These are phyloP conservation scores for Indicator maculatus DNA, from an alignment of 2,113 vertebrate species.

Conservation along the genomic window DNA sequence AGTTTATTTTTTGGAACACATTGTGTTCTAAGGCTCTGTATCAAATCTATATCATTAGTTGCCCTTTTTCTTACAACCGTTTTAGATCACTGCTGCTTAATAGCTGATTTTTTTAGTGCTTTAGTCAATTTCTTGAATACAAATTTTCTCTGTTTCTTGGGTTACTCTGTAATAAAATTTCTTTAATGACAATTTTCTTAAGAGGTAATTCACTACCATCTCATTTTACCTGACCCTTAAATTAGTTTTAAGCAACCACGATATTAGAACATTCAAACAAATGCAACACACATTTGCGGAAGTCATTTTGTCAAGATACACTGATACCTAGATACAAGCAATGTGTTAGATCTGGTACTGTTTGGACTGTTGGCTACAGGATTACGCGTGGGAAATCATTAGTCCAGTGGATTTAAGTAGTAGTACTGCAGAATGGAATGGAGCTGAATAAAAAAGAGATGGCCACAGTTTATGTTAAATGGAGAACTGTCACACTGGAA, in stretches of 20 bases:
- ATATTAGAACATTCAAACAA: not conserved
- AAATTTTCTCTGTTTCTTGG: not conserved
- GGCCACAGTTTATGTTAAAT: not conserved
- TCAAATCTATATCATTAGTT: not conserved
- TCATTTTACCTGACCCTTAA: constrained; percentile 45
- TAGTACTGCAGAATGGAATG: not conserved
- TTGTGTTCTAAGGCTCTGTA: not conserved
- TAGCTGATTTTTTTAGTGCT: not conserved
- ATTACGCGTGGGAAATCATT: not conserved
- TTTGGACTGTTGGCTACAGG: not conserved
- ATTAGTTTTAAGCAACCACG: constrained; percentile 26
- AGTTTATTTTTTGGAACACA: not conserved
- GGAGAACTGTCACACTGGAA: not conserved
- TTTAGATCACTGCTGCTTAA: not conserved
- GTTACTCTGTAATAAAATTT: constrained; percentile 15
- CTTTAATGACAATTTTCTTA: constrained; percentile 14
- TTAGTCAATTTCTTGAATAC: not conserved
- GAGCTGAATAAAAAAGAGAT: not conserved
- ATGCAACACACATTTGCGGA: not conserved
- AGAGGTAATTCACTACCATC: constrained; percentile 3
- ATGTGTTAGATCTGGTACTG: not conserved
- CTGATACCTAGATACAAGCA: not conserved
- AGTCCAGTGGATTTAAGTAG: not conserved
- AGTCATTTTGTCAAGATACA: not conserved
- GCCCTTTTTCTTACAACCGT: not conserved